Conservation (phyloP, 2,888 invertebrate genomes). For the Tipula vernalis region DNA sequence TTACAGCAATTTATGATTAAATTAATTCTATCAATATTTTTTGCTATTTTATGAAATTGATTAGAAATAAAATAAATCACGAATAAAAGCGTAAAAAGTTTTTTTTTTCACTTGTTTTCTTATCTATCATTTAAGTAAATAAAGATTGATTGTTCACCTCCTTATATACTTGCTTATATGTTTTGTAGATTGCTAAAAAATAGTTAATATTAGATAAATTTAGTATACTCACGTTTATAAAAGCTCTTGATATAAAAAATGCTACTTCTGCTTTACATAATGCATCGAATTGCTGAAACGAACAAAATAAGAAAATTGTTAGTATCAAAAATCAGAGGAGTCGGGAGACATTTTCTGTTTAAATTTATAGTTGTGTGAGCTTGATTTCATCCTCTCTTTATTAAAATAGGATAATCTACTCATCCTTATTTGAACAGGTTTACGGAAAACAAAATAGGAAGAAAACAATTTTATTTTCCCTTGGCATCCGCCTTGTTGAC, state of each 20-base stretch:
- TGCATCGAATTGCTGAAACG: constrained; percentile 61
- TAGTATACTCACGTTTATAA: constrained; percentile 54
- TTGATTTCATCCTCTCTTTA: neutral
- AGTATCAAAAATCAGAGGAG: constrained; percentile 13
- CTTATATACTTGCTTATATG: neutral
- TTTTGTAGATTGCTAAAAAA: neutral
- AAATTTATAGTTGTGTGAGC: neutral
- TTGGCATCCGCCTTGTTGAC: neutral
- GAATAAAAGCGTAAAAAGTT: neutral
- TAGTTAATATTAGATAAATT: neutral
- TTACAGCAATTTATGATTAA: neutral
- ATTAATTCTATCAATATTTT: neutral
- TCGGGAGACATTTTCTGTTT: neutral
- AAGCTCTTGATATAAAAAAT: constrained; percentile 57
- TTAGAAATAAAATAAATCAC: neutral
- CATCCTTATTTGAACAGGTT: neutral
- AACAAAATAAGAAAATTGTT: constrained; percentile 14
- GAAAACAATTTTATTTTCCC: neutral
- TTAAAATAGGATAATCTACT: neutral
- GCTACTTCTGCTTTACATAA: constrained; percentile 67
- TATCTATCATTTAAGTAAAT: neutral
- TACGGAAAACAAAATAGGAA: neutral
- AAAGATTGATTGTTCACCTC: neutral
- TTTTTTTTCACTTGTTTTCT: neutral
- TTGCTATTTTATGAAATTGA: neutral